Base-by-base conservation (phyloP, 2,113 vertebrate genomes). In the Menura novaehollandiae region DNA sequence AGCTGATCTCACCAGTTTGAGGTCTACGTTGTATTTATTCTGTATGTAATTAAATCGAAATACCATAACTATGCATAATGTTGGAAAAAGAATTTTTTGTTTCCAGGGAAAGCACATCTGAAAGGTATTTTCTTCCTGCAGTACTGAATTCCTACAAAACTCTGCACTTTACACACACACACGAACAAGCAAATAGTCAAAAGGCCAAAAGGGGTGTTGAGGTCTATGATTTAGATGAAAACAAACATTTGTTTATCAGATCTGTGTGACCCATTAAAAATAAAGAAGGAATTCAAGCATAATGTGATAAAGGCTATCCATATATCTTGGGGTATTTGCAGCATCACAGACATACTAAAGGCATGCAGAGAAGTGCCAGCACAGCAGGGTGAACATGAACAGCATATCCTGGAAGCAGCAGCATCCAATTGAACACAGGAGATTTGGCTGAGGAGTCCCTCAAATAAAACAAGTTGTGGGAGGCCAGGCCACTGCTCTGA, bases 1-100 rank as follows among this genome's bases (percentile, higher is more conserved):
- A 97, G 95, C 96, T 95, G 95, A 96, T 94, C 95, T 95, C 93
- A 88, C 95, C 93, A 97, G 95, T 97, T 97, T 92, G 84, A 92
- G 91, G 95, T 84, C 95, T 89, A 83, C 0, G 1, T 91, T 97
- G 73, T 91, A 95, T 97, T 97, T 96, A 90, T 95, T 97, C 94
- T 92, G 91, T 92, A 92, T 94, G 72, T 96, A 96, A 97, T 97
- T 96, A 97, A 96, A 96, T 95, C 55, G 60, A 91, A 95, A 96
- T 91, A 96, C 85, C 86, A 85, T 94, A 95, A 93, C 95, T 92
- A 92, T 91, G 92, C 82, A 95, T 97, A 95, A 89, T 55, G 51
- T 85, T 88, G 71, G 77, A 94, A 95, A 97, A 97, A 96, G 73
- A 95, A 93, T 60, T 24, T 49, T 76, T 82, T n/a, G n/a, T 83